Evolutionary conservation across 2,888 invertebrate genomes (phyloP).

Genomic region (Calliphora vomitoria): DNA sequence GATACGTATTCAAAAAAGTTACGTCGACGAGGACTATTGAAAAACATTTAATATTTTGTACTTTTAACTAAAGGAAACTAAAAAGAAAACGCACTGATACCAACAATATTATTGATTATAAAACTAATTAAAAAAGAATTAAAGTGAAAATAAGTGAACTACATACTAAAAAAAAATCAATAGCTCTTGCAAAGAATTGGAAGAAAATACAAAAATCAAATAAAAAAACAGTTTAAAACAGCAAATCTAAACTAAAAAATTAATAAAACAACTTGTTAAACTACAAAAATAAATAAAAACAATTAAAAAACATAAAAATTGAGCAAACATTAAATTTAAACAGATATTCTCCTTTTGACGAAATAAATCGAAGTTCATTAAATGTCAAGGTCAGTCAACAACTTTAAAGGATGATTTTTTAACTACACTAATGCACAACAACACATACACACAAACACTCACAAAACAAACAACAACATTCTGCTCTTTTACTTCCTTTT

Average conservation of each 20-base stretch:
- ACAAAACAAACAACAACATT: constrained; percentile 10
- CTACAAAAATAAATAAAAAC: not conserved
- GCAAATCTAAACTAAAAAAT: too few relatives aligned
- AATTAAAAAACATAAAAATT: not conserved
- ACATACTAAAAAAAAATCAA: constrained; percentile 36
- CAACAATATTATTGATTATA: constrained; percentile 13
- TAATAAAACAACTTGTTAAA: not conserved
- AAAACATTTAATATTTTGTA: constrained; percentile 4
- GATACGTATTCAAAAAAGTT: constrained; percentile 44
- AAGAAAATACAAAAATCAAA: too few relatives aligned
- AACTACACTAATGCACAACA: constrained; percentile 13
- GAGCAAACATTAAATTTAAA: not conserved
- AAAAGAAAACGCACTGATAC: not conserved
- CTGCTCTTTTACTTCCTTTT: not conserved
- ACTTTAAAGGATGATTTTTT: constrained; percentile 46
- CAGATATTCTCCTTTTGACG: not conserved
- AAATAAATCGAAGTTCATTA: constrained; percentile 63
- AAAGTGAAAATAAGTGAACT: not conserved
- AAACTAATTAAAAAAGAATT: constrained; percentile 21
- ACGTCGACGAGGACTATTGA: constrained; percentile 39
- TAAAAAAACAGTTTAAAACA: too few relatives aligned
- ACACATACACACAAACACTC: not conserved
- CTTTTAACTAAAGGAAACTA: constrained; percentile 15
- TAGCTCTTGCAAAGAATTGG: not conserved
- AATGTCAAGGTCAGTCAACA: constrained; percentile 72